Conservation (phyloP, 2,888 invertebrate species). For the Ferdinandea cuprea region DNA sequence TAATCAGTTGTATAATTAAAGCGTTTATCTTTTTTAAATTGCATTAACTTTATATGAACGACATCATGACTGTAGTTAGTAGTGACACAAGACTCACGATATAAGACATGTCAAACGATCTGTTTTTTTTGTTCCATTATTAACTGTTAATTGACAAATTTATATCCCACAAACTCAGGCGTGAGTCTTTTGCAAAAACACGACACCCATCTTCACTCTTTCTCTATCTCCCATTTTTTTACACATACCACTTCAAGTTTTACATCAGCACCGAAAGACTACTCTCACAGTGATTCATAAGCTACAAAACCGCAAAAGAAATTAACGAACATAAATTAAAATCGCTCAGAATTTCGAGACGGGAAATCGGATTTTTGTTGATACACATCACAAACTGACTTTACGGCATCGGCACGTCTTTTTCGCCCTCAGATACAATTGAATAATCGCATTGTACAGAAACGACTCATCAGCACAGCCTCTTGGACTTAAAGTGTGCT, state of each 20-base stretch:
- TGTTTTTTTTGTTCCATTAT: too few relatives aligned
- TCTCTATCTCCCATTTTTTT: too few relatives aligned
- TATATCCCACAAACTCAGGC: too few relatives aligned
- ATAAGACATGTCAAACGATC: too few relatives aligned
- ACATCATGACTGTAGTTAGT: too few relatives aligned
- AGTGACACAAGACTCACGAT: too few relatives aligned
- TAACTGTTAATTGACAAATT: too few relatives aligned
- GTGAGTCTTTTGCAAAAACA: too few relatives aligned
- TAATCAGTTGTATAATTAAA: too few relatives aligned
- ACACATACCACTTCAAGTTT: not conserved
- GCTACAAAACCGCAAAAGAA: slow-evolving; percentile 36
- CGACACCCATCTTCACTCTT: too few relatives aligned
- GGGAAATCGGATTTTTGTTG: slow-evolving; percentile 34
- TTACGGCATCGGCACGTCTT: not conserved
- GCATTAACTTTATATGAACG: too few relatives aligned
- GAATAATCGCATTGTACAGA: slow-evolving; percentile 18
- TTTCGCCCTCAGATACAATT: slow-evolving; percentile 19
- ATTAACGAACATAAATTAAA: slow-evolving; percentile 12
- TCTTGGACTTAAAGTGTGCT: not conserved
- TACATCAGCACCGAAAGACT: slow-evolving; percentile 22
- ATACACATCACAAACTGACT: slow-evolving; percentile 10
- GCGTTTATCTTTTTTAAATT: too few relatives aligned
- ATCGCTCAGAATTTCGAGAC: slow-evolving; percentile 8
- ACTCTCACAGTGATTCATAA: slow-evolving; percentile 41
- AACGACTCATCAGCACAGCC: slow-evolving; percentile 24